Percentiles rank a stretch among this genome's conserved stretches.
These are phyloP conservation scores for Petrolisthes cinctipes DNA, from an alignment of 2,888 invertebrate species.

Conservation along the genomic window DNA sequence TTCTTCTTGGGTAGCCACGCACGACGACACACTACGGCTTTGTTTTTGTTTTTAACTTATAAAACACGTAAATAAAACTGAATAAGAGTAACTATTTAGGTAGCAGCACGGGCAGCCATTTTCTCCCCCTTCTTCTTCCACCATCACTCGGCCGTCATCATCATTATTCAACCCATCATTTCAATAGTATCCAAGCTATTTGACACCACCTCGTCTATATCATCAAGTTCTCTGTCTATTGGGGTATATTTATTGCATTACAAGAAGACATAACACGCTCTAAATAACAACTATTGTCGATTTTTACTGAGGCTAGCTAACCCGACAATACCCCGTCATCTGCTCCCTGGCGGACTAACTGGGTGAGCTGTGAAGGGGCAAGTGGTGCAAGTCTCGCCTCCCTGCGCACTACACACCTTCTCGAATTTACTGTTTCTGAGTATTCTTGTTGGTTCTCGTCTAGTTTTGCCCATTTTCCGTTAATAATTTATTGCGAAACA, in stretches of 20 bases:
- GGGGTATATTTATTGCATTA: conserved; percentile 6
- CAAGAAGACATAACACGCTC: conserved; percentile 6
- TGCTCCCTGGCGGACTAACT: not conserved
- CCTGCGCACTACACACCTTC: too few relatives aligned
- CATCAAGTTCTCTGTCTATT: not conserved
- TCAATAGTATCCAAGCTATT: not conserved
- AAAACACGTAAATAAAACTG: not conserved
- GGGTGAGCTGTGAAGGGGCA: conserved; percentile 3
- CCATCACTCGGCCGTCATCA: conserved; percentile 6
- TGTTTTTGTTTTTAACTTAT: too few relatives aligned
- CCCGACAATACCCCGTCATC: not conserved
- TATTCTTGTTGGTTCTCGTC: too few relatives aligned
- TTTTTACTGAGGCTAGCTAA: not conserved
- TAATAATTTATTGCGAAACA: too few relatives aligned
- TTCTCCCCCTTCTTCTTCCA: conserved; percentile 3
- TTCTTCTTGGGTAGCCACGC: not conserved
- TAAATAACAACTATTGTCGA: conserved; percentile 1
- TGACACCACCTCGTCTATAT: not conserved
- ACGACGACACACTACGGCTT: not conserved
- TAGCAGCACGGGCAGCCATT: not conserved
- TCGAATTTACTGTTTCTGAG: too few relatives aligned
- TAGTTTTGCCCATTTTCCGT: too few relatives aligned
- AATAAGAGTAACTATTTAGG: not conserved
- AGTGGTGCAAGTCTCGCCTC: too few relatives aligned
- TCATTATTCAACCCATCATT: not conserved